Evolutionary conservation across 2,113 vertebrate species (phyloP).

Genomic region (Cyprinus carpio): DNA sequence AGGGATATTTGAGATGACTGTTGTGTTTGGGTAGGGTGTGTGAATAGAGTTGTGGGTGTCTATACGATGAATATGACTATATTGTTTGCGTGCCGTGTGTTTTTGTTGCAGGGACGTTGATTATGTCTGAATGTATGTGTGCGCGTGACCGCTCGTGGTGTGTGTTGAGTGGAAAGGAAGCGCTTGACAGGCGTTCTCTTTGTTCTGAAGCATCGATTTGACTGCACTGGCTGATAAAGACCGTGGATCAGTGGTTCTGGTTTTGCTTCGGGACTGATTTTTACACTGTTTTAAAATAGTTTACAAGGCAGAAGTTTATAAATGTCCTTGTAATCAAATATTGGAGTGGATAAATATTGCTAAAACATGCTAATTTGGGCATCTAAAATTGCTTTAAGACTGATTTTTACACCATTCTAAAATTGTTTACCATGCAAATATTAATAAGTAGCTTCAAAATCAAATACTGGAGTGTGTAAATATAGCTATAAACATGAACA

Average conservation of each 20-base stretch:
- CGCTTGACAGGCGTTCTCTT: conserved; percentile 3
- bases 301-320: neutral
- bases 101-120: neutral
- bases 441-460: neutral
- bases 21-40: neutral
- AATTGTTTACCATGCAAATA: neutral
- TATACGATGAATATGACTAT: neutral
- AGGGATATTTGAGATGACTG: neutral
- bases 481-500: neutral
- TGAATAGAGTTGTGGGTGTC: neutral
- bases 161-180: conserved; percentile 26
- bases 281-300: neutral
- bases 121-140: neutral
- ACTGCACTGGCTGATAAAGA: neutral
- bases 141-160: conserved; percentile 11
- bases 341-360: neutral
- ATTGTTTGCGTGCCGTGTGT: neutral
- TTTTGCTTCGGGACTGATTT: neutral
- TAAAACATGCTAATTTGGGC: neutral
- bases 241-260: neutral
- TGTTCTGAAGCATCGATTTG: conserved; percentile 27
- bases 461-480: neutral
- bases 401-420: too few relatives aligned
- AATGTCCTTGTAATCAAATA: neutral
- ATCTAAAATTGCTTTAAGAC: neutral